Evolutionary conservation across 2,888 invertebrate species (phyloP).

Genomic region (Synanthedon vespiformis): DNA sequence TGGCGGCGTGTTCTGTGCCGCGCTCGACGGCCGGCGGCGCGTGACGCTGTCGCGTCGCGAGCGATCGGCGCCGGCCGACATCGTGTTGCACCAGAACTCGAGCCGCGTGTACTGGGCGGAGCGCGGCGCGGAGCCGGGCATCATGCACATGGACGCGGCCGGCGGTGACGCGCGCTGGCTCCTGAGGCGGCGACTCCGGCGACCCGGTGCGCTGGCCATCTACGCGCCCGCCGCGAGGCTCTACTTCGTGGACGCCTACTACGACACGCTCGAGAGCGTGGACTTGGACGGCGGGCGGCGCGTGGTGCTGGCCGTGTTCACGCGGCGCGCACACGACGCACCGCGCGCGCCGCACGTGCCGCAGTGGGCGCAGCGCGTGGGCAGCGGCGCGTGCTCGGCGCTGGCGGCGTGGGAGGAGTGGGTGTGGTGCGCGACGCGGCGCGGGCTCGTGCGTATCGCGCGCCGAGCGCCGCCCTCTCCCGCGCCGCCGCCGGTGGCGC

Average conservation of each 20-base stretch:
- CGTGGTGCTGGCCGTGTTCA: constrained; percentile 30
- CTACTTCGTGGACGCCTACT: constrained; percentile 89
- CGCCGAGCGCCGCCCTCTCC: constrained; percentile 16
- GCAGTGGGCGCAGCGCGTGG: constrained; percentile 4
- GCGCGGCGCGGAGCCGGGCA: constrained; percentile 73
- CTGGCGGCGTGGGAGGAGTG: constrained; percentile 44
- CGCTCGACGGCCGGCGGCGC: constrained; percentile 68
- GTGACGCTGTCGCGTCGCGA: constrained; percentile 61
- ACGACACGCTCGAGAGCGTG: constrained; percentile 77
- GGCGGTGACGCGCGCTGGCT: constrained; percentile 68
- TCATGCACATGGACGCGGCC: constrained; percentile 76
- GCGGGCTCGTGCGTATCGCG: constrained; percentile 35
- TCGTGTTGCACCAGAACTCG: constrained; percentile 75
- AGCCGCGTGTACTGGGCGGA: constrained; percentile 82
- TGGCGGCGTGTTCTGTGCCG: constrained; percentile 52
- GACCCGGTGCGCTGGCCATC: constrained; percentile 82
- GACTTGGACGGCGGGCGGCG: constrained; percentile 77
- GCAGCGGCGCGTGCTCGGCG: constrained; percentile 25
- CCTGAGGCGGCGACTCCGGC: constrained; percentile 72
- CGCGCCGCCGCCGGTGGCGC: constrained; percentile 13
- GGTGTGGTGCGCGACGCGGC: constrained; percentile 42
- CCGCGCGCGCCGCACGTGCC: constrained; percentile 10
- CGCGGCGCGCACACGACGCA: constrained; percentile 11
- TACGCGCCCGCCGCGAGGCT: constrained; percentile 80
- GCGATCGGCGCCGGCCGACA: constrained; percentile 76